Conservation (phyloP, 2,888 invertebrate species). For the Drosophila anceps region DNA sequence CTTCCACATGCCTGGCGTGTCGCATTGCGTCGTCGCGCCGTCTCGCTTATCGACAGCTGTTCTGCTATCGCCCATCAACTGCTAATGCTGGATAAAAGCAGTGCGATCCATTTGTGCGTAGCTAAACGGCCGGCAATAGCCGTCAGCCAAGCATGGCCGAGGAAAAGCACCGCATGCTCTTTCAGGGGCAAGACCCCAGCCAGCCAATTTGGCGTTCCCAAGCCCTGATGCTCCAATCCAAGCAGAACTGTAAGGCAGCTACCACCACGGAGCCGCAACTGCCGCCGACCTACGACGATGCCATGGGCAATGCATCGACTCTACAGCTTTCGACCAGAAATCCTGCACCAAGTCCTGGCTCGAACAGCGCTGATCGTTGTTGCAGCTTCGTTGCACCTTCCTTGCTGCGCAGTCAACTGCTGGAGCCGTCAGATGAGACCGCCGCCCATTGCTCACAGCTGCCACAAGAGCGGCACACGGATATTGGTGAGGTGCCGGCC, state of each 20-base stretch:
- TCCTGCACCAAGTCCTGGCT: no score
- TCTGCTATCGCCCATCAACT: background rate
- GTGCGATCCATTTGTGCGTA: background rate
- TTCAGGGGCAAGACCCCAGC: slow-evolving; percentile 56
- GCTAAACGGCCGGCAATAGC: slow-evolving; percentile 25
- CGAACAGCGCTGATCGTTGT: slow-evolving; percentile 3
- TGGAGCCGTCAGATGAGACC: background rate
- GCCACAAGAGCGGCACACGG: background rate
- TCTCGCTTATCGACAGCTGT: slow-evolving; percentile 31
- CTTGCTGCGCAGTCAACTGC: slow-evolving; percentile 15
- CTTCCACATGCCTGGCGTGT: background rate
- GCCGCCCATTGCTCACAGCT: background rate
- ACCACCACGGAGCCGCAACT: background rate
- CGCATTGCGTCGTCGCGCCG: background rate
- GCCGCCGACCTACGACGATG: slow-evolving; percentile 58
- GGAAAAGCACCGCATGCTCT: slow-evolving; percentile 60
- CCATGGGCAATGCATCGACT: slow-evolving; percentile 15
- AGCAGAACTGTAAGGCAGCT: background rate
- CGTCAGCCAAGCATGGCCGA: slow-evolving; percentile 46
- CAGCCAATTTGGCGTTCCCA: slow-evolving; percentile 12
- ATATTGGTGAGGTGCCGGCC: background rate
- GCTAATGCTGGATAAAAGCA: slow-evolving; percentile 25
- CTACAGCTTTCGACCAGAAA: background rate
- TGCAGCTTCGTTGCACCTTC: slow-evolving; percentile 12
- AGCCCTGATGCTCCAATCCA: background rate